Evolutionary conservation across 2,797 vertebrate species (phyloP).

Genomic region (Cossypha heuglini): DNA sequence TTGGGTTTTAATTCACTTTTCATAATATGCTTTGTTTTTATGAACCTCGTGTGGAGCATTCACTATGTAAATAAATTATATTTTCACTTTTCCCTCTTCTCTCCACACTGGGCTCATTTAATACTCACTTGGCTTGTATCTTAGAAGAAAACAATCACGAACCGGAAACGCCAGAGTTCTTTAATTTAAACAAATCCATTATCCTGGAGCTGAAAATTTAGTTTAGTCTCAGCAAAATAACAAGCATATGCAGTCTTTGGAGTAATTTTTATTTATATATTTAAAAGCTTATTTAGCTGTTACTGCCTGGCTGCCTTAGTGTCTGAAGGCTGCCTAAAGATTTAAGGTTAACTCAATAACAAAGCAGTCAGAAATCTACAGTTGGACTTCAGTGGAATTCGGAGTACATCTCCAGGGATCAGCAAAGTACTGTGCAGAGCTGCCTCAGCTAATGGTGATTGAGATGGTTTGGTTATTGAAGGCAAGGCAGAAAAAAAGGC

Average conservation of each 20-base stretch:
- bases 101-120: background rate
- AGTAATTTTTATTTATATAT: conserved; percentile 15
- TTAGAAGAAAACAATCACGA: conserved; percentile 41
- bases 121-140: conserved; percentile 33
- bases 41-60: conserved; percentile 6
- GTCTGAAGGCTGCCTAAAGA: conserved; percentile 1
- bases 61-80: conserved; percentile 32
- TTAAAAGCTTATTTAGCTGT: conserved; percentile 10
- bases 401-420: background rate
- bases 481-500: background rate
- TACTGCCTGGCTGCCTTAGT: conserved; percentile 1
- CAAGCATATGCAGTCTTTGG: background rate
- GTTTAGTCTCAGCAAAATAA: conserved; percentile 45
- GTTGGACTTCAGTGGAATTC: background rate
- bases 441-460: background rate
- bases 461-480: background rate
- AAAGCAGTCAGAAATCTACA: background rate
- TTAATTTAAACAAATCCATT: conserved; percentile 51
- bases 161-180: conserved; percentile 24
- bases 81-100: conserved; percentile 22
- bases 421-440: background rate
- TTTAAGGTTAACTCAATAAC: background rate
- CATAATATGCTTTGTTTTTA: conserved; percentile 34
- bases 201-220: conserved; percentile 8
- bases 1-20: conserved; percentile 28